Evolutionary conservation across 92 coral and sea anemone genomes (phyloP), one percentile per base, ranked within the genome.

Genomic region (Muricea muricata): DNA sequence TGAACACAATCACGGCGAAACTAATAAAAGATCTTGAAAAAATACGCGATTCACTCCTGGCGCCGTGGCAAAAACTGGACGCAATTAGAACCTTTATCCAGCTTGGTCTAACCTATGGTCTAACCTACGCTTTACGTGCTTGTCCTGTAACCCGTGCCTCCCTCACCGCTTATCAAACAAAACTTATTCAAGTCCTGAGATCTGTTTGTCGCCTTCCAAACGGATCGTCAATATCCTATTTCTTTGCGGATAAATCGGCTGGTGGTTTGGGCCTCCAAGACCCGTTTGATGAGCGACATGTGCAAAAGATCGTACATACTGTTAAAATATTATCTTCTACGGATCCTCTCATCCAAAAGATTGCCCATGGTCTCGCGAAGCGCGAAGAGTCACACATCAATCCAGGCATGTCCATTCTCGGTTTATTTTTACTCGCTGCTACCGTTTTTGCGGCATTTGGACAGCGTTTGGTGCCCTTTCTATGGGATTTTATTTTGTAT

Each of bases 31-130:
- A 76, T 54, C 74, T 76, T 37, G 63, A 52, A 18, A 29, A 33
- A 35, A 76, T 76, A 23, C 24, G 52, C 65, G 31, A 67, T 31
- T 76, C 82, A 23, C 82, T 76, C 13, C 82, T 76, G 34, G 82
- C 82, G 20, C 82, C 52, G n/a, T 76, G 82, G 82, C 82, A 72
- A 40, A 72, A 72, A 32, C 50, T 72, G 39, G 79, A 73, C 54
- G 79, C 79, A 31, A 73, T 73, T 61, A 40, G 67, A 65, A 77
- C 82, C 33, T 77, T 77, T 70, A 77, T 77, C 17, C 82, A 77
- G 32, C 82, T 70, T 6, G 29, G 40, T 0, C 82, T 77, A 11
- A 77, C 82, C n/a, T 77, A 47, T 54, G 82, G 70, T 34, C 65
- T 77, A n/a, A n/a, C n/a, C n/a, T 10, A 29, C 40, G 8, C 70